Conservation (phyloP, 2,888 invertebrate species). For the Dichetophora obliterata region DNA sequence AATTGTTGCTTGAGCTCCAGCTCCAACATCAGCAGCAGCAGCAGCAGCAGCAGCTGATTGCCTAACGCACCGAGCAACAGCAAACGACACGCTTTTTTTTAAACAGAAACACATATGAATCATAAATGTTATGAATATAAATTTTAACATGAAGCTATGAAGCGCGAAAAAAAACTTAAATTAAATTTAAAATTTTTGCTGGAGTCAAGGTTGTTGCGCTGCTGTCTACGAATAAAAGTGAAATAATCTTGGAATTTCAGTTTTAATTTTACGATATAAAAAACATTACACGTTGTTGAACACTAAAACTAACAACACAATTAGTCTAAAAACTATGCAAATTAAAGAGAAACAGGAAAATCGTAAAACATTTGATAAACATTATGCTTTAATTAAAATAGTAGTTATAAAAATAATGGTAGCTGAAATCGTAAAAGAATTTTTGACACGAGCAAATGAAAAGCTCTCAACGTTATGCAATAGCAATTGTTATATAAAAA, state of each 20-base stretch:
- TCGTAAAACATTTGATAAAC: conserved; percentile 54
- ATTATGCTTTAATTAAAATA: conserved; percentile 3
- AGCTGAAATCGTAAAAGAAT: background rate
- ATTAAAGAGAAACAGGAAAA: conserved; percentile 54
- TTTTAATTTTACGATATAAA: background rate
- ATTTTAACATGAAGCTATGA: background rate
- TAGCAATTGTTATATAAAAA: background rate
- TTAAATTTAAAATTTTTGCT: background rate
- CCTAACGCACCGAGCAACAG: background rate
- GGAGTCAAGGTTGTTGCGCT: conserved; percentile 34
- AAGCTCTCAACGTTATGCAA: background rate
- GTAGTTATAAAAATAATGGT: background rate
- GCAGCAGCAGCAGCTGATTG: too few relatives aligned
- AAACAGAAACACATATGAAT: conserved; percentile 18
- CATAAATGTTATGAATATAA: conserved; percentile 10
- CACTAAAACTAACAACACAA: conserved; percentile 13
- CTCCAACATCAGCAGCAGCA: background rate
- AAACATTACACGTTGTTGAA: background rate
- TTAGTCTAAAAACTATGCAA: background rate
- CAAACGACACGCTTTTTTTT: background rate
- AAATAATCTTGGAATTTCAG: conserved; percentile 28
- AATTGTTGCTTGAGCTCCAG: conserved; percentile 1
- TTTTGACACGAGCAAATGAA: background rate
- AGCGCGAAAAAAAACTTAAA: background rate
- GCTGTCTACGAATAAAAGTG: background rate